Base-by-base conservation (phyloP, 2,797 vertebrate genomes). In the Chelmon rostratus region DNA sequence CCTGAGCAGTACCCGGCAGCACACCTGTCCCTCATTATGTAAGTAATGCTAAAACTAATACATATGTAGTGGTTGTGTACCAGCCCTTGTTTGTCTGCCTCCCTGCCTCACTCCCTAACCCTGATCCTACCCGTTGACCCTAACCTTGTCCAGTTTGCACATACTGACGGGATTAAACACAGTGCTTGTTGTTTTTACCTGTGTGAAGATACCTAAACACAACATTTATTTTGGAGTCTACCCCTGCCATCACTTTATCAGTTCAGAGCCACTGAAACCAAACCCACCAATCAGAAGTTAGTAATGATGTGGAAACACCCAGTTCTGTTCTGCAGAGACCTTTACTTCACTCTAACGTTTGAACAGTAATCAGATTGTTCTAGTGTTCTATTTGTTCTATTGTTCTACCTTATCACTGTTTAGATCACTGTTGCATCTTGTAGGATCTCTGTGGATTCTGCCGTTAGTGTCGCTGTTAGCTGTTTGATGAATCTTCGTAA, bases 261-360 rank as follows among this genome's bases (percentile, higher is more conserved):
- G 25, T 5, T 33, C 12, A 54, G 33, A 52, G 16, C 12, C 53
- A 23, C 10, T 11, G 8, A 42, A 49, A 21, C 52, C 42, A 25
- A 8, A 21, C 23, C 2, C 40, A 49, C 38, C 63, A 61, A 40
- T 75, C 23, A 28, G 38, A 38, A 42, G 23, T 16, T 19, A 21
- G 5, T 31, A 21, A 44, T 11, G 13, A 5, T 33, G 23, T 40
- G 38, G 10, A 53, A 23, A 40, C 53, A 8, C n/a, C 50, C 35
- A 56, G 54, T 63, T 50, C 44, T 68, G 78, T 75, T 84, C 76
- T 88, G 69, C 70, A 76, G 76, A 78, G 73, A 61, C 9, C 57
- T 58, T 44, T 52, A 62, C 58, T 77, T 56, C 42, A 64, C 37
- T 76, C n/a, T 47, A 54, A 31, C 47, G 31, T 40, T 47, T 18